Percentiles rank a stretch among this genome's conserved stretches.
These are phyloP conservation scores for Neodontobutis hainanensis DNA, from an alignment of 2,113 vertebrate genomes.

Conservation along the genomic window DNA sequence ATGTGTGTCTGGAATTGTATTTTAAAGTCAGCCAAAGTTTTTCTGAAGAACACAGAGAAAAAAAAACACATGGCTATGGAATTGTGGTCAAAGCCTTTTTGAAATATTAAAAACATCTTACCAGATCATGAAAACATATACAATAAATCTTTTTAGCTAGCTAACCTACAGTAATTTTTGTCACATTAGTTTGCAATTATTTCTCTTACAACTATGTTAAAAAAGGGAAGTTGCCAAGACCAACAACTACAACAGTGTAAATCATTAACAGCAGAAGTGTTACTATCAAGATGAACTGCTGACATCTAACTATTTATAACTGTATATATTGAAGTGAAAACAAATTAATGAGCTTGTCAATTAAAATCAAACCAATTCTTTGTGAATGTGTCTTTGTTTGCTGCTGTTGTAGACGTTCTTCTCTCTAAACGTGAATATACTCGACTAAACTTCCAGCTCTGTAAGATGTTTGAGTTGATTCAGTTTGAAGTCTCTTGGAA, in stretches of 20 bases:
- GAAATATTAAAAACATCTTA: conserved; percentile 47
- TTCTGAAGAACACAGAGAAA: conserved; percentile 10
- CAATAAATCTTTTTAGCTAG: neutral
- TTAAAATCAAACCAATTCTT: no score
- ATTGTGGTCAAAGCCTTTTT: conserved; percentile 43
- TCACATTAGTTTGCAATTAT: conserved; percentile 34
- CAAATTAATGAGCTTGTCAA: no score
- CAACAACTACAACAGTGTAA: conserved; percentile 27
- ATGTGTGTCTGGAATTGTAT: conserved; percentile 12
- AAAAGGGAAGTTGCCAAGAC: conserved; percentile 43
- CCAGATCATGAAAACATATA: no score
- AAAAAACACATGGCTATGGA: conserved; percentile 17
- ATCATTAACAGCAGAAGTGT: conserved; percentile 24
- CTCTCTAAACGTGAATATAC: neutral
- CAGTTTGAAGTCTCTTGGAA: neutral
- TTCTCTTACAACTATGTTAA: conserved; percentile 38
- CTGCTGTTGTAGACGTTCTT: no score
- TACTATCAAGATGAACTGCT: conserved; percentile 34
- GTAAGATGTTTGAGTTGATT: conserved; percentile 28
- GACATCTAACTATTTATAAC: no score
- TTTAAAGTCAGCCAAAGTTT: conserved; percentile 55
- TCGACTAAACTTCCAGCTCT: conserved; percentile 21
- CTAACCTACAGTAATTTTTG: conserved; percentile 33
- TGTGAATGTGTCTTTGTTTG: no score
- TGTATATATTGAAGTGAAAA: no score